Evolutionary conservation across 2,888 invertebrate species (phyloP), one percentile per base, ranked within the genome.

Genomic region (Diaphora mendica): DNA sequence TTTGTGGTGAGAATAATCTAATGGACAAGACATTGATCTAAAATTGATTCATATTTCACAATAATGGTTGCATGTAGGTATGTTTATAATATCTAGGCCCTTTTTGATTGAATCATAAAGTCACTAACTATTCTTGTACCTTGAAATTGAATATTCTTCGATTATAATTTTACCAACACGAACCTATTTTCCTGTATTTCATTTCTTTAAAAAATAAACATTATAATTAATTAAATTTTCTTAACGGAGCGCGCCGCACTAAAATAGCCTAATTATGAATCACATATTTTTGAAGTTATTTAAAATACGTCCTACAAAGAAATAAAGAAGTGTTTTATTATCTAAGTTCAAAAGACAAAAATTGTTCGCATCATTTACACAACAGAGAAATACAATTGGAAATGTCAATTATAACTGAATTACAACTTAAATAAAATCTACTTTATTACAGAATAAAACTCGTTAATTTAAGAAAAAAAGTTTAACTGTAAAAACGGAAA

Each of bases 311-410:
- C 64, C 33, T 48, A 39, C 44, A 68, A 33, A 68, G 39, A 68
- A 39, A 55, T 55, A 66, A 65, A 42, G 39, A 64, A 42, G 17
- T 69, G n/a, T 55, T 55, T 48, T 35, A 55, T 20, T 68, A 26
- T 39, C 68, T 44, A 70, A 55, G 72, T 55, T 69, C 75, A 68
- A 79, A 76, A 74, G 73, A 17, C 26, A 59, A 69, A 39, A 55
- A 59, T 26, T 42, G n/a, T 33, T 59, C 39, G 62, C 33, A 44
- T 30, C 62, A 62, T 70, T 70, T 35, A 62, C 30, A 65, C 20
- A 68, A 68, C 42, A 70, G 42, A 42, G 62, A 55, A 55, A 26
- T 26, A 64, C 39, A 33, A 67, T 59, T 64, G 26, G 39, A 68
- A 51, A 68, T 44, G 64, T 64, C 62, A 72, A 72, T 72, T 72